phyloP scores from a whole-genome alignment of 2,797 vertebrate genomes.

The Schizothorax lantsangensis region DNA sequence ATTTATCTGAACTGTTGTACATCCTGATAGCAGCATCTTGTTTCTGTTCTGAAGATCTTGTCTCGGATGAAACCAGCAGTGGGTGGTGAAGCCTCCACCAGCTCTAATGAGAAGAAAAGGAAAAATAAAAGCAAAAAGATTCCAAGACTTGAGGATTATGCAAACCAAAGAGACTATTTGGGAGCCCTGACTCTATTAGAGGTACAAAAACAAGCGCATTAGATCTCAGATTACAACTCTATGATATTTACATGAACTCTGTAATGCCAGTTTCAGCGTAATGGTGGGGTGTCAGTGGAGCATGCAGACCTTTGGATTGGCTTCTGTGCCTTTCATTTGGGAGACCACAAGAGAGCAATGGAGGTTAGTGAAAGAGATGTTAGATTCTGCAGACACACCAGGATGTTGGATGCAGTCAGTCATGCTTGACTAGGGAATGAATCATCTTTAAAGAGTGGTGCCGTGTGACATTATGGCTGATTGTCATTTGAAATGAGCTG shows the following conservation, averaged over 20 bases:
- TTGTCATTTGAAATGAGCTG: neutral
- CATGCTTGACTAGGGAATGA: neutral
- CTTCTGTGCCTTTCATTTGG: conserved; percentile 94
- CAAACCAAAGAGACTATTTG: conserved; percentile 90
- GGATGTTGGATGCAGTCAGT: neutral
- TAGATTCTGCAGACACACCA: neutral
- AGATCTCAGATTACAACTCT: neutral
- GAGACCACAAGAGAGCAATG: conserved; percentile 92
- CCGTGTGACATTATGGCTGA: neutral
- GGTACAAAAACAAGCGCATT: conserved; percentile 72
- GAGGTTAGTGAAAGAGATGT: conserved; percentile 79
- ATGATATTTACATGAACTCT: conserved; percentile 17
- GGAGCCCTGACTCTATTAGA: conserved; percentile 91
- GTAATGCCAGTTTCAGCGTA: conserved; percentile 87
- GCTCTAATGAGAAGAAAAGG: conserved; percentile 81
- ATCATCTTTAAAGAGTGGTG: neutral
- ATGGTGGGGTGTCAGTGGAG: conserved; percentile 85
- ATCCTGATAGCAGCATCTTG: neutral
- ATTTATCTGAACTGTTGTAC: neutral
- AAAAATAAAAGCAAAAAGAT: conserved; percentile 86
- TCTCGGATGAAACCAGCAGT: conserved; percentile 92
- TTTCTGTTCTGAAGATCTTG: conserved; percentile 73
- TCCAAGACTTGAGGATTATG: conserved; percentile 87
- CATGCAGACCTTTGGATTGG: conserved; percentile 90
- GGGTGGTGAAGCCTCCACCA: conserved; percentile 73